These are phyloP conservation scores for Apoda limacodes DNA, from an alignment of 2,888 invertebrate genomes.

Conservation along the genomic window DNA sequence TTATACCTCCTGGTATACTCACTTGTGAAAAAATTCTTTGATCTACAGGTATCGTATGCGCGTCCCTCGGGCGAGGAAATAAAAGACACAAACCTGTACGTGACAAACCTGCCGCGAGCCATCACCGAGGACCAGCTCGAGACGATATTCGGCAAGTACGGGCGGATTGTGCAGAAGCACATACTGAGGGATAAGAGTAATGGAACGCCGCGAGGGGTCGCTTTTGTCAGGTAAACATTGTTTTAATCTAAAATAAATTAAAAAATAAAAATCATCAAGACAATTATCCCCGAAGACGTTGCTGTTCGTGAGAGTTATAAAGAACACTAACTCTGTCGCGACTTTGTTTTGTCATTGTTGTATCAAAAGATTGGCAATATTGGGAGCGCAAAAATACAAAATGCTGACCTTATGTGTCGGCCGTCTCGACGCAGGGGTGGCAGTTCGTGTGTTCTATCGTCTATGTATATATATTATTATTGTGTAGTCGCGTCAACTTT, in stretches of 20 bases:
- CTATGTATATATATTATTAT: no score
- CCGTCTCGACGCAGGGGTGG: no score
- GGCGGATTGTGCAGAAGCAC: conserved; percentile 92
- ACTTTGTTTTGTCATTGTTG: no score
- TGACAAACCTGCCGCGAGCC: conserved; percentile 90
- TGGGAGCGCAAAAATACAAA: no score
- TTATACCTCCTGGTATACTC: not conserved
- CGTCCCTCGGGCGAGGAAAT: conserved; percentile 92
- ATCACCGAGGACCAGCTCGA: conserved; percentile 87
- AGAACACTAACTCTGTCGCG: no score
- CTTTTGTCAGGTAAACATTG: conserved; percentile 82
- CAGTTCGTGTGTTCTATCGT: no score
- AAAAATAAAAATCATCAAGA: no score
- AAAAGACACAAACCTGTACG: conserved; percentile 94
- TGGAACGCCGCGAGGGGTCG: conserved; percentile 89
- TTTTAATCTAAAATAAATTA: conserved; percentile 6
- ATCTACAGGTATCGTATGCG: conserved; percentile 83
- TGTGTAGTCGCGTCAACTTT: no score
- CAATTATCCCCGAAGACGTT: no score
- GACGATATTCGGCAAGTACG: conserved; percentile 88
- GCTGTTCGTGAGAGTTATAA: no score
- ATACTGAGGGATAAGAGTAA: conserved; percentile 90
- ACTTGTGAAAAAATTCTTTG: conserved; percentile 2
- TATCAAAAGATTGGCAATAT: no score
- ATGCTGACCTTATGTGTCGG: no score